These are phyloP conservation scores for Squalus acanthias DNA, from an alignment of 2,797 vertebrate species.

Conservation along the genomic window DNA sequence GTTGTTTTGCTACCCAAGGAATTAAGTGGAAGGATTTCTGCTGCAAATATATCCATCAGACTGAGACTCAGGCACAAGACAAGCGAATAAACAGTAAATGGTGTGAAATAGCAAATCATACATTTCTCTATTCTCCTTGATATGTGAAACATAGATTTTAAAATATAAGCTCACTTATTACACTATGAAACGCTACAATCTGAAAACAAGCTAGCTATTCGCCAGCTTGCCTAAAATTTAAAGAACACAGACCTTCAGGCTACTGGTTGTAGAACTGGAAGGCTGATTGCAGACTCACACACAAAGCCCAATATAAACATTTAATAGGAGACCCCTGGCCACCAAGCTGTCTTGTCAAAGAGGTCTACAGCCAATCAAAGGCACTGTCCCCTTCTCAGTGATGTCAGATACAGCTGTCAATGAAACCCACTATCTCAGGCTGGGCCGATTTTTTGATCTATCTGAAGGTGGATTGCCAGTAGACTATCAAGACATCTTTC, in stretches of 20 bases:
- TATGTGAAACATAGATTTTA: background rate
- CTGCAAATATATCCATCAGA: background rate
- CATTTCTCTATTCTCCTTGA: background rate
- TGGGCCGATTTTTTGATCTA: background rate
- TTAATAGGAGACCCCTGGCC: background rate
- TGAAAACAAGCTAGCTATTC: background rate
- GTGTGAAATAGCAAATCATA: background rate
- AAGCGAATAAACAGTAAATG: background rate
- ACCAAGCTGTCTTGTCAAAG: background rate
- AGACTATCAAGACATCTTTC: background rate
- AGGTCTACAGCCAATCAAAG: background rate
- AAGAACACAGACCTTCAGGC: background rate
- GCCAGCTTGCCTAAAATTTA: background rate
- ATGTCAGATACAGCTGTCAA: background rate
- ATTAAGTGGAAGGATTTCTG: background rate
- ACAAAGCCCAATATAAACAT: background rate
- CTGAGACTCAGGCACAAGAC: background rate
- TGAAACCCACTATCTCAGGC: background rate
- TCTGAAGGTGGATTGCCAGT: background rate
- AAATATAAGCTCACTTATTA: constrained; percentile 7
- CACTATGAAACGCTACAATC: background rate
- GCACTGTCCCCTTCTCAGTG: background rate
- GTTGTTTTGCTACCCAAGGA: background rate
- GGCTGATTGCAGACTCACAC: background rate
- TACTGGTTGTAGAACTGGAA: background rate